Evolutionary conservation across 1,140 invertebrate species (phyloP).

Genomic region (fruit fly (Drosophila melanogaster)): DNA sequence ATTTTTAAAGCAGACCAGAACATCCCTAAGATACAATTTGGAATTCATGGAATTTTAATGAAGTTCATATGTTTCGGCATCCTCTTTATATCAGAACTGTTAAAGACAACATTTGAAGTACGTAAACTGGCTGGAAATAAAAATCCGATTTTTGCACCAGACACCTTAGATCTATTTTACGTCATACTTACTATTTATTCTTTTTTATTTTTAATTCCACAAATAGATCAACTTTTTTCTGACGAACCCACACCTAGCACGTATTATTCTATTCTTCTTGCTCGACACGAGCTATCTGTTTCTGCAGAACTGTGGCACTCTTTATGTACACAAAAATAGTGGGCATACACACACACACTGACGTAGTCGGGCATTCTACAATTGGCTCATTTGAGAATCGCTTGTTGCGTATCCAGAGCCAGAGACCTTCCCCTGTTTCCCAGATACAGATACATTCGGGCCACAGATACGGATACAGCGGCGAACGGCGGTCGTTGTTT

Average conservation of each 20-base stretch:
- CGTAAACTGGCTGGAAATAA: too few species aligned
- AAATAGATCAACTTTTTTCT: neutral
- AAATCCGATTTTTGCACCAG: neutral
- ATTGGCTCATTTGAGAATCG: conserved; percentile 68
- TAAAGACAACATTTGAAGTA: too few species aligned
- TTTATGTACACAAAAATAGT: conserved; percentile 18
- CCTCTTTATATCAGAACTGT: too few species aligned
- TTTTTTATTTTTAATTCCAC: neutral
- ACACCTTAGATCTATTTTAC: neutral
- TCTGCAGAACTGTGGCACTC: conserved; percentile 28
- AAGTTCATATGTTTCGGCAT: too few species aligned
- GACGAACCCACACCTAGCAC: neutral
- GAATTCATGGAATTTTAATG: too few species aligned
- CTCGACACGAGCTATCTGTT: conserved; percentile 31
- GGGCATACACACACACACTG: neutral
- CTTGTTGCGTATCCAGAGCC: conserved; percentile 55
- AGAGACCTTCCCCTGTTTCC: conserved; percentile 30
- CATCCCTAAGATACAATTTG: too few species aligned
- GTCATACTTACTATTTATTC: neutral
- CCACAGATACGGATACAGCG: conserved; percentile 15
- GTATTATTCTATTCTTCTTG: conserved; percentile 19
- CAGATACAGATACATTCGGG: conserved; percentile 22
- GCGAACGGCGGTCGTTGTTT: conserved; percentile 21
- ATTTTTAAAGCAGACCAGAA: too few species aligned
- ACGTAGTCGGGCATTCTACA: conserved; percentile 55